Conservation (phyloP, 2,888 invertebrate species). For the Agrotis ipsilon region DNA sequence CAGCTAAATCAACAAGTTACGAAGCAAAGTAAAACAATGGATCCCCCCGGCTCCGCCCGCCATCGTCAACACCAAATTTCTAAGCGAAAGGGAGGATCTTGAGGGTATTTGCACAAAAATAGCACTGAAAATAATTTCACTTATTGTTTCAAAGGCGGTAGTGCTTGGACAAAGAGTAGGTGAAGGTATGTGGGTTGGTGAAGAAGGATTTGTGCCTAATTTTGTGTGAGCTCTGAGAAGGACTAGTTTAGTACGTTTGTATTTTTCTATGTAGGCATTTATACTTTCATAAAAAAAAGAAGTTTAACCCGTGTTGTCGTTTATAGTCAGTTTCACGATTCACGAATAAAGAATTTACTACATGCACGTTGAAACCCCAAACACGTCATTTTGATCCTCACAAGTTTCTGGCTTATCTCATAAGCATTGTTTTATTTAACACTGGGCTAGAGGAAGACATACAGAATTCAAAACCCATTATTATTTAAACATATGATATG, state of each 20-base stretch:
- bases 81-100: constrained; percentile 68
- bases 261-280: too few relatives aligned
- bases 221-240: not conserved
- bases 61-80: constrained; percentile 63
- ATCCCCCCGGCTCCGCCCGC: constrained; percentile 25
- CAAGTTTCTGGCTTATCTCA: too few relatives aligned
- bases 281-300: too few relatives aligned
- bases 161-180: constrained; percentile 63
- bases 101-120: constrained; percentile 77
- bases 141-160: constrained; percentile 68
- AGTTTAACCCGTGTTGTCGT: too few relatives aligned
- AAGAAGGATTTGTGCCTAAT: constrained; percentile 41
- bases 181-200: constrained; percentile 34
- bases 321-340: too few relatives aligned
- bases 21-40: constrained; percentile 60
- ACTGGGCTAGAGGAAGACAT: too few relatives aligned
- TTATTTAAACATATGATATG: too few relatives aligned
- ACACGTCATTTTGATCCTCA: too few relatives aligned
- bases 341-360: too few relatives aligned
- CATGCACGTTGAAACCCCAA: too few relatives aligned
- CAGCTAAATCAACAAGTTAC: constrained; percentile 65
- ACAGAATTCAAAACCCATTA: too few relatives aligned
- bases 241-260: not conserved
- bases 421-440: too few relatives aligned
- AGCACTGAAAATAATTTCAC: constrained; percentile 73